Conservation (phyloP, 1,140 invertebrate genomes). For the Oncopodura yosiiana region DNA sequence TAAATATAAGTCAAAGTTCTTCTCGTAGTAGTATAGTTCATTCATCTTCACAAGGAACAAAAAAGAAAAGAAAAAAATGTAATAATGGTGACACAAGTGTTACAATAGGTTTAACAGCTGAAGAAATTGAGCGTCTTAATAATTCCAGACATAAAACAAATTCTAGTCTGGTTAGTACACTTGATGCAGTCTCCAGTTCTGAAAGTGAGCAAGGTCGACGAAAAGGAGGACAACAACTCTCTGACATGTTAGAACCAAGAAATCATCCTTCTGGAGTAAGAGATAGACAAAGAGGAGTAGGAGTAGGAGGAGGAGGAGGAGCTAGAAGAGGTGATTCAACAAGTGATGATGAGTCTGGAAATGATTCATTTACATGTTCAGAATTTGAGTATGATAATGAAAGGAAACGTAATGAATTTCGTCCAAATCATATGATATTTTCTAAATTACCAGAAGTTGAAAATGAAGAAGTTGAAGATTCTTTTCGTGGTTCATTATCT, state of each 20-base stretch:
- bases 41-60: constrained; percentile 16
- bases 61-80: constrained; percentile 36
- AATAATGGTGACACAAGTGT: constrained; percentile 30
- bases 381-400: constrained; percentile 95
- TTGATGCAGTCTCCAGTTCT: constrained; percentile 85
- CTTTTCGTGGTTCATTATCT: constrained; percentile 82
- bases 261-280: constrained; percentile 34
- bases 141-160: constrained; percentile 68
- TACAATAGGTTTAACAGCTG: constrained; percentile 73
- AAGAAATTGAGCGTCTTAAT: constrained; percentile 75
- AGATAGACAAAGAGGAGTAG: constrained; percentile 40
- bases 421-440: constrained; percentile 50
- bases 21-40: constrained; percentile 30
- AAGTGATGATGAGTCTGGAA: constrained; percentile 86
- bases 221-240: constrained; percentile 43
- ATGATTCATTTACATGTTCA: constrained; percentile 95
- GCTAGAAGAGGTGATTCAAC: constrained; percentile 44
- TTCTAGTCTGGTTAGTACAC: constrained; percentile 78
- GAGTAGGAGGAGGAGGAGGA: too few species aligned
- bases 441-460: constrained; percentile 56
- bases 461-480: constrained; percentile 45
- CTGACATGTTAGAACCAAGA: background rate
- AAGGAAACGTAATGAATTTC: constrained; percentile 45
- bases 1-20: constrained; percentile 40
- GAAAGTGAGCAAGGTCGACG: constrained; percentile 59